Evolutionary conservation across 2,888 invertebrate genomes (phyloP).

Genomic region (Saturnia japonica): DNA sequence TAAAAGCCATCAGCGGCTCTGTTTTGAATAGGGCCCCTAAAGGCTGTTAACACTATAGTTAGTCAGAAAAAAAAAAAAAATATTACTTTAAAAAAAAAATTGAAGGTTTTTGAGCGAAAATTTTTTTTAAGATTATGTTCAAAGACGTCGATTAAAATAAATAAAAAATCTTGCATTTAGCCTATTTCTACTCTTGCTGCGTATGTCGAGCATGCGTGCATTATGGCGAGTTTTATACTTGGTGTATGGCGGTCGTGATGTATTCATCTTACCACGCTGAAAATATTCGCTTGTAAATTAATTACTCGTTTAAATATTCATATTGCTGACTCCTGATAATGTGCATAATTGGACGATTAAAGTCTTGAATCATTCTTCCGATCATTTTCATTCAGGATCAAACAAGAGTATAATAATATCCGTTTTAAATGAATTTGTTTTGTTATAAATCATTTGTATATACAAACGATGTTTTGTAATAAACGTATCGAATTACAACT

Average conservation of each 20-base stretch:
- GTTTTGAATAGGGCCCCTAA: too few relatives aligned
- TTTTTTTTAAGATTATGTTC: too few relatives aligned
- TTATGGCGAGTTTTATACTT: too few relatives aligned
- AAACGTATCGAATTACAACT: neutral
- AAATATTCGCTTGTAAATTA: neutral
- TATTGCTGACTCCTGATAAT: neutral
- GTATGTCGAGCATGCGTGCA: too few relatives aligned
- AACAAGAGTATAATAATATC: neutral
- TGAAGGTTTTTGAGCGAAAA: too few relatives aligned
- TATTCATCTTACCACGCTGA: neutral
- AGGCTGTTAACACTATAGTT: too few relatives aligned
- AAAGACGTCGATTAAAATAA: too few relatives aligned
- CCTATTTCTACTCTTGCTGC: too few relatives aligned
- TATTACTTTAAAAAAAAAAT: too few relatives aligned
- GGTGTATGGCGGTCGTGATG: neutral
- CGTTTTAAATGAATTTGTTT: slow-evolving; percentile 5
- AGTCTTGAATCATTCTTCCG: neutral
- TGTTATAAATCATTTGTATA: neutral
- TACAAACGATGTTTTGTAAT: neutral
- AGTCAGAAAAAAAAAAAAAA: too few relatives aligned
- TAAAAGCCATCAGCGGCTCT: too few relatives aligned
- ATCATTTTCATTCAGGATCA: neutral
- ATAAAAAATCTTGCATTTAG: too few relatives aligned
- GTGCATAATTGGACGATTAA: neutral
- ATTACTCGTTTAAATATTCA: neutral